phyloP scores from a whole-genome alignment of 2,888 invertebrate species.

The Dynastes hyllus region DNA sequence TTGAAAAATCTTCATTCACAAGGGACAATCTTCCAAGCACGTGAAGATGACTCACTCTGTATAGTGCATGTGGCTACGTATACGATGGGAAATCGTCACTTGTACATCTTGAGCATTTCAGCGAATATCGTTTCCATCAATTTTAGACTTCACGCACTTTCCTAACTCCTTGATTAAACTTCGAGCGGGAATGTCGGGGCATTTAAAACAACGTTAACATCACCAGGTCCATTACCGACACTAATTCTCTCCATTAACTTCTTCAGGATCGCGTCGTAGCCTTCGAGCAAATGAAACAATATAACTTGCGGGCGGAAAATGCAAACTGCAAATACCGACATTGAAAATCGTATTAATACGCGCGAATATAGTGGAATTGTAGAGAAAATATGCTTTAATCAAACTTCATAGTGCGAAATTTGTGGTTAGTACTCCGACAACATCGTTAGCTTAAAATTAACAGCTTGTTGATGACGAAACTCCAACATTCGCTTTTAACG shows the following conservation, averaged over 20 bases:
- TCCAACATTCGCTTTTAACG: neutral
- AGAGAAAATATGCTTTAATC: neutral
- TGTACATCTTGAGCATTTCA: constrained; percentile 10
- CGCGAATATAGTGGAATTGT: neutral
- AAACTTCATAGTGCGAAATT: too few species aligned
- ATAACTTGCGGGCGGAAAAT: constrained; percentile 18
- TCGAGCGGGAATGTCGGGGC: neutral
- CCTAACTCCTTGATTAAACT: constrained; percentile 26
- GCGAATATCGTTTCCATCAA: constrained; percentile 28
- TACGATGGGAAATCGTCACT: constrained; percentile 16
- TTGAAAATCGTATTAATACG: neutral
- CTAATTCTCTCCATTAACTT: constrained; percentile 25
- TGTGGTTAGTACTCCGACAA: neutral
- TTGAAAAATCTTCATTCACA: too few species aligned
- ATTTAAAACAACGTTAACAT: constrained; percentile 13
- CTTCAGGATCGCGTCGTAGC: constrained; percentile 17
- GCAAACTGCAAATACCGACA: neutral
- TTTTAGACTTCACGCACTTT: constrained; percentile 25
- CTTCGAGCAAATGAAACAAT: constrained; percentile 6
- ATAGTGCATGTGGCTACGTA: neutral
- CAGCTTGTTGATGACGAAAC: neutral
- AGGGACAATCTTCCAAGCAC: too few species aligned
- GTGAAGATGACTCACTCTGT: too few species aligned
- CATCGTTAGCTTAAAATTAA: neutral
- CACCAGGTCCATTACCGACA: constrained; percentile 15